Evolutionary conservation across 2,888 invertebrate genomes (phyloP).

Genomic region (Plagiodera versicolora): DNA sequence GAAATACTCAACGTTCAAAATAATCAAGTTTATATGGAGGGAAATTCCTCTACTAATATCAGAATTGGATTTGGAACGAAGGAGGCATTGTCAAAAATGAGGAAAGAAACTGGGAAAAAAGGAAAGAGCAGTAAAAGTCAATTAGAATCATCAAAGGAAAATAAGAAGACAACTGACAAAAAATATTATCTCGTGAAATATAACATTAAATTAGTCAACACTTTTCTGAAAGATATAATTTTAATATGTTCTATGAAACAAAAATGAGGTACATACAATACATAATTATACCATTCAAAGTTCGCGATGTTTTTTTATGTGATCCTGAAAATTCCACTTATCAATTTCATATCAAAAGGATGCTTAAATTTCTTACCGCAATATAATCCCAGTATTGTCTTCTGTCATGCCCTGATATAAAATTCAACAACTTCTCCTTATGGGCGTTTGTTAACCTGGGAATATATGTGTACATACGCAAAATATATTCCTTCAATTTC

Average conservation of each 20-base stretch:
- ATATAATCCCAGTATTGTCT: neutral
- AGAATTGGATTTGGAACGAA: constrained; percentile 32
- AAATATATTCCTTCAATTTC: constrained; percentile 31
- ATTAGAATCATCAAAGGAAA: constrained; percentile 13
- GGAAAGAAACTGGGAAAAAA: constrained; percentile 10
- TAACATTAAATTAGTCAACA: constrained; percentile 28
- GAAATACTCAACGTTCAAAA: constrained; percentile 22
- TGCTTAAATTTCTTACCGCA: neutral
- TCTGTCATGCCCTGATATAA: neutral
- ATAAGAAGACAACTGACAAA: constrained; percentile 21
- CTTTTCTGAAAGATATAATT: constrained; percentile 32
- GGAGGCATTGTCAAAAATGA: constrained; percentile 23
- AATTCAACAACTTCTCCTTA: neutral
- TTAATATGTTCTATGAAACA: constrained; percentile 30
- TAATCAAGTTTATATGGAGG: constrained; percentile 19
- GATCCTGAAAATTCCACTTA: neutral
- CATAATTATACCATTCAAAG: neutral
- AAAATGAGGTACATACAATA: neutral
- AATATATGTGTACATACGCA: constrained; percentile 21
- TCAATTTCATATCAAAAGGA: neutral
- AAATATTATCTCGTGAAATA: constrained; percentile 33
- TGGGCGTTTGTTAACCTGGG: neutral
- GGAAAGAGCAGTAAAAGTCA: constrained; percentile 11
- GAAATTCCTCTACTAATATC: constrained; percentile 19
- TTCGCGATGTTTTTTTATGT: neutral